A percentile compares a stretch with the other conserved stretches of the same genome.
phyloP scores from a whole-genome alignment of 2,113 vertebrate species.

The Ancistrus triradiatus region DNA sequence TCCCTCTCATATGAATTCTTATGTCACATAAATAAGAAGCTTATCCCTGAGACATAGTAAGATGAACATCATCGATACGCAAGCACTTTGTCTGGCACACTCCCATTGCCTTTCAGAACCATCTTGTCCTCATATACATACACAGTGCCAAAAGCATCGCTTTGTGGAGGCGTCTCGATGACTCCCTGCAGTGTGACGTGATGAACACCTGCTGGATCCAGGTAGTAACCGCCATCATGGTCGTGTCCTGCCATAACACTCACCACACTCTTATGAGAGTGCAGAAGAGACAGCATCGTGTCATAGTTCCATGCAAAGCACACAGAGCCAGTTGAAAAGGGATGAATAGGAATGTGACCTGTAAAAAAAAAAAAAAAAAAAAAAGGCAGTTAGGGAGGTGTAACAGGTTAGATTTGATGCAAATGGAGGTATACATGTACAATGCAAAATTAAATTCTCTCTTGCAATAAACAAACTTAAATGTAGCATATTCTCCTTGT shows the following conservation, averaged over 20 bases:
- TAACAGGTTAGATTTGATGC: too few species aligned
- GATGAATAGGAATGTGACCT: slow-evolving; percentile 90
- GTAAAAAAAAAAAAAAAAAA: slow-evolving; percentile 38
- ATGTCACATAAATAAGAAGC: too few species aligned
- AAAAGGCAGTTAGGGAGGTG: too few species aligned
- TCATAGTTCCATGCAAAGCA: slow-evolving; percentile 87
- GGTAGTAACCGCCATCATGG: slow-evolving; percentile 79
- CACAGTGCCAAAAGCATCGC: slow-evolving; percentile 80
- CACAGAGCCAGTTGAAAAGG: slow-evolving; percentile 62
- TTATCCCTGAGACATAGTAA: too few species aligned
- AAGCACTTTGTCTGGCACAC: slow-evolving; percentile 73
- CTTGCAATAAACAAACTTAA: too few species aligned
- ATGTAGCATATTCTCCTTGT: too few species aligned
- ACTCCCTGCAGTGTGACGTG: slow-evolving; percentile 83
- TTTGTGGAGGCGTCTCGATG: slow-evolving; percentile 81
- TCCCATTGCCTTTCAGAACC: slow-evolving; percentile 81
- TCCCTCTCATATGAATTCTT: too few species aligned
- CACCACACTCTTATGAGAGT: slow-evolving; percentile 78
- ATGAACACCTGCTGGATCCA: slow-evolving; percentile 77
- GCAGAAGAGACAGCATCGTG: slow-evolving; percentile 70
- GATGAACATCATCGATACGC: slow-evolving; percentile 48
- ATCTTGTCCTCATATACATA: slow-evolving; percentile 82
- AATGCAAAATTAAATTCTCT: too few species aligned
- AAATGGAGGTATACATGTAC: too few species aligned
- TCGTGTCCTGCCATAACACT: slow-evolving; percentile 86